Conservation (phyloP, 2,888 invertebrate species). For the Platycnemis pennipes region DNA sequence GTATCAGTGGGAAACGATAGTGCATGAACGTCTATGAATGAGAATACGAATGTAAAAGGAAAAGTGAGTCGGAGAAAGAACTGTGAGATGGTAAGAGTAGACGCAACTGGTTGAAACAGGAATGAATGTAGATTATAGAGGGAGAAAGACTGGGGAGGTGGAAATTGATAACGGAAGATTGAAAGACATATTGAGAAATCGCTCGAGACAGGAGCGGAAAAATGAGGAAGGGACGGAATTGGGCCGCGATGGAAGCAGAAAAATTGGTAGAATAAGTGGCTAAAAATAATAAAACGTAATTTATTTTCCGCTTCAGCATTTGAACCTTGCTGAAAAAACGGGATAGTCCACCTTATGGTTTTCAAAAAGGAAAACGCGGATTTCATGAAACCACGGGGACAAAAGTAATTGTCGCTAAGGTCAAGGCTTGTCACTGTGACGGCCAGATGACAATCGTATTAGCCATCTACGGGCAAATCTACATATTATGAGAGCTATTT, state of each 20-base stretch:
- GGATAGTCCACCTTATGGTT: background rate
- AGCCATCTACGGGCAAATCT: background rate
- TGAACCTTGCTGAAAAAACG: background rate
- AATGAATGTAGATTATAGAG: background rate
- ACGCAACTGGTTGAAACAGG: background rate
- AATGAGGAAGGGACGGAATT: background rate
- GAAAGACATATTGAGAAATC: background rate
- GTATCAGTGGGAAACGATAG: background rate
- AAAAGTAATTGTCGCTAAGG: constrained; percentile 20
- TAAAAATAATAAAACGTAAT: background rate
- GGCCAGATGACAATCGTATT: constrained; percentile 25
- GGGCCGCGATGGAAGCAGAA: background rate
- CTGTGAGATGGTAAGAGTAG: background rate
- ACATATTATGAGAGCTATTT: background rate
- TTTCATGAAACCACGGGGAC: background rate
- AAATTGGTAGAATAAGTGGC: background rate
- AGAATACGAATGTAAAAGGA: background rate
- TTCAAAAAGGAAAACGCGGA: background rate
- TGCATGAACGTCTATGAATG: background rate
- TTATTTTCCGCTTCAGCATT: background rate
- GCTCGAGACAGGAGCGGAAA: background rate
- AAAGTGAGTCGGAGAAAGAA: background rate
- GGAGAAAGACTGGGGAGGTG: background rate
- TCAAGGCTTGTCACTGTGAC: background rate
- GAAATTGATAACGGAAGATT: background rate